Evolutionary conservation across 2,113 vertebrate genomes (phyloP).

Genomic region (Ictidomys tridecemlineatus): DNA sequence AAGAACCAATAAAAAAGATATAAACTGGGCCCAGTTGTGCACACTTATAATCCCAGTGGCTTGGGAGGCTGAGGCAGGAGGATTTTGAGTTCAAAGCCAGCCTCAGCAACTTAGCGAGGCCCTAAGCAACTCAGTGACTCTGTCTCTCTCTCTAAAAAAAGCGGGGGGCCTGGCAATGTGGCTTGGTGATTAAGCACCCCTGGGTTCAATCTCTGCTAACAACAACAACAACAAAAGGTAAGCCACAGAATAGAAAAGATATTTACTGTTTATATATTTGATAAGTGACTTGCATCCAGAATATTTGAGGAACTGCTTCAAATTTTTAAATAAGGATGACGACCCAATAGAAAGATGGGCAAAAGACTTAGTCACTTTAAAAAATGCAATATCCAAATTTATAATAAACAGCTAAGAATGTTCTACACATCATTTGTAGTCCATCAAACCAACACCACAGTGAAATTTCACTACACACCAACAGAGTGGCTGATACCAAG

Average conservation of each 20-base stretch:
- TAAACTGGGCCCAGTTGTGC: no score
- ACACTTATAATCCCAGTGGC: no score
- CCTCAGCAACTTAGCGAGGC: no score
- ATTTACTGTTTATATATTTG: background rate
- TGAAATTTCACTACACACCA: background rate
- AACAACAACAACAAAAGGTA: background rate
- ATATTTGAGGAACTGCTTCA: background rate
- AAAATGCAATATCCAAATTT: background rate
- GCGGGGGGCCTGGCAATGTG: no score
- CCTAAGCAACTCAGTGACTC: no score
- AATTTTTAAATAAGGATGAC: background rate
- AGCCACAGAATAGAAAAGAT: background rate
- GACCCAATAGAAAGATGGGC: background rate
- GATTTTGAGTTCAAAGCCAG: no score
- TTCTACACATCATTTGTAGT: background rate
- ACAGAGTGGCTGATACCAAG: background rate
- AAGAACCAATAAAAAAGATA: no score
- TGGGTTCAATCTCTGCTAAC: no score
- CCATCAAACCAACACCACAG: background rate
- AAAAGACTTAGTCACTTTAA: background rate
- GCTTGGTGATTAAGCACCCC: no score
- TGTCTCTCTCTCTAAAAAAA: no score
- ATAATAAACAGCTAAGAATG: background rate
- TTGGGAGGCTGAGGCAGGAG: no score
- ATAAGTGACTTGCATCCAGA: background rate